Evolutionary conservation across 2,797 vertebrate species (phyloP), one percentile per base, ranked within the genome.

Genomic region (Melanotaenia nigrans): DNA sequence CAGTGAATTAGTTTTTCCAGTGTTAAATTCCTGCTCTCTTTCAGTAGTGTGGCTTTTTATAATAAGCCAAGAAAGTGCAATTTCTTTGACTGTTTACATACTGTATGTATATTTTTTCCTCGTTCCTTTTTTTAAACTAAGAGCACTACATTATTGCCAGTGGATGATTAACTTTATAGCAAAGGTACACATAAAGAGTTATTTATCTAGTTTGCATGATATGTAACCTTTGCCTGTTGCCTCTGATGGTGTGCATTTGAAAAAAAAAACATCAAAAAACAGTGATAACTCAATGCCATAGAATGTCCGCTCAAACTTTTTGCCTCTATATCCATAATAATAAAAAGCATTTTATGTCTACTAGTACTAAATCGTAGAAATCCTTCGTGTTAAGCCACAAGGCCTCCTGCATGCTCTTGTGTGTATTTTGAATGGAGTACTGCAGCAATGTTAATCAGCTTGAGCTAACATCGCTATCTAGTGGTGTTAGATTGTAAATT

Each of bases 131-230:
- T 91, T 90, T 86, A 84, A 92, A 92, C 94, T 94, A 93, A 95
- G 94, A 96, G 96, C 96, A 96, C 96, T 97, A 96, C 95, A 88
- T 95, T 95, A 95, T 90, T 95, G 95, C 96, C 93, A 95, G 95
- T 96, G 95, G 94, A 92, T 95, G 89, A 93, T 92, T 92, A 93
- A 93, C 90, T 93, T 94, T 92, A 91, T 93, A 93, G 91, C 89
- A 92, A 92, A 92, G 91, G 92, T 92, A 90, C 90, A 90, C 84
- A 87, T 87, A 89, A 88, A 92, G 89, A 91, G 85, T 92, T 93
- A 92, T 94, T 92, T 93, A 93, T 93, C 85, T 92, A 94, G 93
- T 92, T 91, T 93, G 93, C 93, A 94, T 94, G 93, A 92, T 83
- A 83, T 91, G 89, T 93, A 94, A 93, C 91, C 90, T 92, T 92